Conservation (phyloP, 2,113 vertebrate species). For the Pipra filicauda region DNA sequence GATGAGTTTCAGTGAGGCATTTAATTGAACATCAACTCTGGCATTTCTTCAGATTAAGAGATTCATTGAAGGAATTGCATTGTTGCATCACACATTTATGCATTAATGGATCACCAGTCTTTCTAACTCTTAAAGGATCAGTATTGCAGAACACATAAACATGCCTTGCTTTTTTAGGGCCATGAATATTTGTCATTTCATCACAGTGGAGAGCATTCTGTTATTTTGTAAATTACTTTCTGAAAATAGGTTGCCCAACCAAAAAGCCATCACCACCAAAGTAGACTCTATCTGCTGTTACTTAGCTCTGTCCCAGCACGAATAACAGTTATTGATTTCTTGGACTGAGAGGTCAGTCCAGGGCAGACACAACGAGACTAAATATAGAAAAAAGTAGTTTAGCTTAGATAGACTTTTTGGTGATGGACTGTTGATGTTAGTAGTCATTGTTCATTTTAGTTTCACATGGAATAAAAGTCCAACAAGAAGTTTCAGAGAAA, state of each 20-base stretch:
- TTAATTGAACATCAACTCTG: slow-evolving; percentile 4
- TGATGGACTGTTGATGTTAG: background rate
- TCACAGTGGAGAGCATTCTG: background rate
- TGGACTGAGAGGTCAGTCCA: background rate
- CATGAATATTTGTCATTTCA: background rate
- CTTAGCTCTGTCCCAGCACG: background rate
- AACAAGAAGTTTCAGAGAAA: background rate
- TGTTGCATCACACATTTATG: background rate
- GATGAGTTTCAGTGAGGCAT: background rate
- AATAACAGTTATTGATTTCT: background rate
- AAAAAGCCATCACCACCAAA: background rate
- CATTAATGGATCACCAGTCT: background rate
- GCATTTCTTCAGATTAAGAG: background rate
- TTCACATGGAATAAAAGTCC: background rate
- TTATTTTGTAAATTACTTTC: background rate
- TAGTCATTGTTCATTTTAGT: background rate
- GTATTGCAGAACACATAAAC: background rate
- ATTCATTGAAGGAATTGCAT: background rate
- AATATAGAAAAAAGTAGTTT: background rate
- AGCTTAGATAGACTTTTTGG: background rate
- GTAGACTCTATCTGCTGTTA: background rate
- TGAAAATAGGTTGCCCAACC: background rate
- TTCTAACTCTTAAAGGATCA: background rate
- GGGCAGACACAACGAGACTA: background rate
- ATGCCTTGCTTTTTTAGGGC: background rate